Percentiles rank a stretch among this genome's conserved stretches.
These are phyloP conservation scores for Hylomyscus alleni DNA, from an alignment of 2,797 vertebrate species.

Conservation along the genomic window DNA sequence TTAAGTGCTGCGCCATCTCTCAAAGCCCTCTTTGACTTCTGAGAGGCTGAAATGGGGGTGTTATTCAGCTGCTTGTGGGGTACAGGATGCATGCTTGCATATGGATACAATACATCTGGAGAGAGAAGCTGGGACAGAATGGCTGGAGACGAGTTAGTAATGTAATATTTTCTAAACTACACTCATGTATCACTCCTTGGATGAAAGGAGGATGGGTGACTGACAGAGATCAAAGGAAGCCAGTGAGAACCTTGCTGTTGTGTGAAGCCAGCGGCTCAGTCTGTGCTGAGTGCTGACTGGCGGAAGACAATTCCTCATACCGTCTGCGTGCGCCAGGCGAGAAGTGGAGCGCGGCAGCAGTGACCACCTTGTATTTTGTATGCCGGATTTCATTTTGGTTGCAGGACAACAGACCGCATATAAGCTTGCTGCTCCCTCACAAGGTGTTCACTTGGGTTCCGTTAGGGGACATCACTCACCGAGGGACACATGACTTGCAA, in stretches of 20 bases:
- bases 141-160: neutral
- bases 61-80: neutral
- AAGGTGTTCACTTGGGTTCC: neutral
- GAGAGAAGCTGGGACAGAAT: neutral
- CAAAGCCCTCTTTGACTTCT: neutral
- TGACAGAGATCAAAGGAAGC: neutral
- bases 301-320: neutral
- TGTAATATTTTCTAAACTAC: neutral
- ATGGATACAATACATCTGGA: neutral
- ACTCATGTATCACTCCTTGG: neutral
- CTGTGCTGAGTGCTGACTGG: neutral
- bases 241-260: neutral
- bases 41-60: neutral
- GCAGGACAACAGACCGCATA: neutral
- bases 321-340: rapidly evolving
- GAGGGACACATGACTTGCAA: neutral
- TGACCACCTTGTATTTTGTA: neutral
- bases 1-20: neutral
- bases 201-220: neutral
- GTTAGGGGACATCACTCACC: neutral
- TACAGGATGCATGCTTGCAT: rapidly evolving
- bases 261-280: neutral
- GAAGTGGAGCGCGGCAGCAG: neutral
- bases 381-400: neutral
- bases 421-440: neutral